These are phyloP conservation scores for Pungitius pungitius DNA, from an alignment of 2,113 vertebrate genomes.

Conservation along the genomic window DNA sequence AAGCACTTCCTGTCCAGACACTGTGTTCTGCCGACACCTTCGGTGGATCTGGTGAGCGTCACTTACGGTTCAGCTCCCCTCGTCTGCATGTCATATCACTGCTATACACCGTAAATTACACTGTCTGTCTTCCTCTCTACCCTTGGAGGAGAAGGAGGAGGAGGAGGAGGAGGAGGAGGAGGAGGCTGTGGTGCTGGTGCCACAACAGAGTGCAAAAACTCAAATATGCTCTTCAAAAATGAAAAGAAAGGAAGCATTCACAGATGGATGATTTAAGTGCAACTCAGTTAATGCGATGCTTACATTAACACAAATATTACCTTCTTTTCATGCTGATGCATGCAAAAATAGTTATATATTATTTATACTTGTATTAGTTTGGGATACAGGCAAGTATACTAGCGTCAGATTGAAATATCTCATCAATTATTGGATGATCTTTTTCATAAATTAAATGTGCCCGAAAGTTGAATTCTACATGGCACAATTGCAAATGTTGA, in stretches of 20 bases:
- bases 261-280: not conserved
- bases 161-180: not conserved
- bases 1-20: not conserved
- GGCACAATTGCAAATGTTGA: not conserved
- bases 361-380: conserved; percentile 1
- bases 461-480: not conserved
- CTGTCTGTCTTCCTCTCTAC: not conserved
- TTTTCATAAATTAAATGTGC: not conserved
- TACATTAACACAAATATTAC: not conserved
- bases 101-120: not conserved
- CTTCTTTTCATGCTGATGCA: not conserved
- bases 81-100: conserved; percentile 1
- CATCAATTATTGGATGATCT: not conserved
- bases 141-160: not conserved
- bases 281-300: not conserved
- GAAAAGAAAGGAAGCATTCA: not conserved
- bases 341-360: not conserved
- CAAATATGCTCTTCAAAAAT: not conserved
- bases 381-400: not conserved
- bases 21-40: not conserved
- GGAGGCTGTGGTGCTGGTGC: not conserved
- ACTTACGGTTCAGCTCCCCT: conserved; percentile 16
- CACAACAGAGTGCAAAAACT: not conserved
- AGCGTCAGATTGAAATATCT: not conserved
- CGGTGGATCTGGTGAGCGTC: conserved; percentile 1